A percentile compares a stretch with the other conserved stretches of the same genome.
Conservation (phyloP, 2,888 invertebrate species). For the Platycnemis pennipes region DNA sequence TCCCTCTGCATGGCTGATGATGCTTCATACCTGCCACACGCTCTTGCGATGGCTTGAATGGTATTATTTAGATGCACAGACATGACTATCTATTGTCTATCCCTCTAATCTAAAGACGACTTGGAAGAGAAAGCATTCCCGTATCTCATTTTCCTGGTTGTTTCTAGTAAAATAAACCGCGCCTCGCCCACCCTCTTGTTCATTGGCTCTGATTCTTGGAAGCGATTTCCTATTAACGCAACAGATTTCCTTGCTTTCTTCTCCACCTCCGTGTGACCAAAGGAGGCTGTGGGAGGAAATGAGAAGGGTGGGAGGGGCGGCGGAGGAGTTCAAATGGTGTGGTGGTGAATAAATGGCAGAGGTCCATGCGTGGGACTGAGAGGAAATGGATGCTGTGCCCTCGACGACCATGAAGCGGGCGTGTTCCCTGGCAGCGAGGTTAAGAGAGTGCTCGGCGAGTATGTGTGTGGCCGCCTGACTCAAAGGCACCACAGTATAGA, state of each 20-base stretch:
- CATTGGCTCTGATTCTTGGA: background rate
- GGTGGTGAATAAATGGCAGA: background rate
- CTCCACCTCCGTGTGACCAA: background rate
- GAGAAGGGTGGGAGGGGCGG: background rate
- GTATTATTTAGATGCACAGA: background rate
- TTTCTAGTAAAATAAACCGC: too few relatives aligned
- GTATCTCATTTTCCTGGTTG: background rate
- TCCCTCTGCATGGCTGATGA: too few relatives aligned
- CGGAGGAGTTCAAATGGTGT: background rate
- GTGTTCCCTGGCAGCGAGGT: background rate
- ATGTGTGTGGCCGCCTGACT: background rate
- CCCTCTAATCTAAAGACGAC: background rate
- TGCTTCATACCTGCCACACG: background rate
- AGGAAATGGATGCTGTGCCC: slow-evolving; percentile 11
- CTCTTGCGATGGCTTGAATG: background rate
- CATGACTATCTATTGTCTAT: too few relatives aligned
- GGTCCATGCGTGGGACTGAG: slow-evolving; percentile 22
- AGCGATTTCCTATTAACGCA: background rate
- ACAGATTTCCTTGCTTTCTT: background rate
- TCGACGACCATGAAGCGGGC: background rate
- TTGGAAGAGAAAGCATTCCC: background rate
- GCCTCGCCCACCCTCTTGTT: background rate
- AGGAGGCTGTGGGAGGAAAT: background rate
- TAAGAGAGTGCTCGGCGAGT: background rate
- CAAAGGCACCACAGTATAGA: too few relatives aligned